phyloP scores from a whole-genome alignment of 2,888 invertebrate species.

The Germaria angustata region DNA sequence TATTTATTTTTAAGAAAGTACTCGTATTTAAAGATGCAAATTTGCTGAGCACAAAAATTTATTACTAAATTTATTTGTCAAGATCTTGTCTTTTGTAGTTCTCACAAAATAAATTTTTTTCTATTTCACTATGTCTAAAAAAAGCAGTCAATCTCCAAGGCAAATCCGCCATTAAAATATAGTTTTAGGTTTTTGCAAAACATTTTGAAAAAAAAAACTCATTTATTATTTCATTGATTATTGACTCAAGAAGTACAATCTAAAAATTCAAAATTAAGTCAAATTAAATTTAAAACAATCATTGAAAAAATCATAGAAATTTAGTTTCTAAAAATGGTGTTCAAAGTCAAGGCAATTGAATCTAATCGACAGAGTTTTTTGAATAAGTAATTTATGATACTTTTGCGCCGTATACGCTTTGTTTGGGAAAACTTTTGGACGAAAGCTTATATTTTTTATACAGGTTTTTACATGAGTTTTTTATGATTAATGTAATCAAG shows the following conservation, averaged over 20 bases:
- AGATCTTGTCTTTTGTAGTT: no score
- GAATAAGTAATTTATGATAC: neutral
- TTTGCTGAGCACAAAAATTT: no score
- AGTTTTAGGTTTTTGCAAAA: neutral
- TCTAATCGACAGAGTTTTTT: neutral
- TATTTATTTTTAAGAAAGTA: no score
- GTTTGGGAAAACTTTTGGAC: neutral
- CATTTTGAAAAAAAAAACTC: no score
- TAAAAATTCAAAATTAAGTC: neutral
- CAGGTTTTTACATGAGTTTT: neutral
- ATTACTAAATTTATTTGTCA: no score
- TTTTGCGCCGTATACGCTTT: neutral
- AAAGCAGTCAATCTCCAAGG: conserved; percentile 11
- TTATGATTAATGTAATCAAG: neutral
- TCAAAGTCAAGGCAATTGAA: conserved; percentile 38
- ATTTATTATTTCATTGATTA: conserved; percentile 14
- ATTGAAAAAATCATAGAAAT: neutral
- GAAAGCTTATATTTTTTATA: neutral
- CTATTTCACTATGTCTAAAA: no score
- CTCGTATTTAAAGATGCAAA: no score
- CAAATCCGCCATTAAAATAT: conserved; percentile 3
- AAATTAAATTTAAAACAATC: neutral
- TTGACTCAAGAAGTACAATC: neutral
- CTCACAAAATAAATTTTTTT: no score
- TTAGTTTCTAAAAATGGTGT: conserved; percentile 14